Evolutionary conservation across 2,113 vertebrate genomes (phyloP), one percentile per base, ranked within the genome.

Genomic region (Asarcornis scutulata): DNA sequence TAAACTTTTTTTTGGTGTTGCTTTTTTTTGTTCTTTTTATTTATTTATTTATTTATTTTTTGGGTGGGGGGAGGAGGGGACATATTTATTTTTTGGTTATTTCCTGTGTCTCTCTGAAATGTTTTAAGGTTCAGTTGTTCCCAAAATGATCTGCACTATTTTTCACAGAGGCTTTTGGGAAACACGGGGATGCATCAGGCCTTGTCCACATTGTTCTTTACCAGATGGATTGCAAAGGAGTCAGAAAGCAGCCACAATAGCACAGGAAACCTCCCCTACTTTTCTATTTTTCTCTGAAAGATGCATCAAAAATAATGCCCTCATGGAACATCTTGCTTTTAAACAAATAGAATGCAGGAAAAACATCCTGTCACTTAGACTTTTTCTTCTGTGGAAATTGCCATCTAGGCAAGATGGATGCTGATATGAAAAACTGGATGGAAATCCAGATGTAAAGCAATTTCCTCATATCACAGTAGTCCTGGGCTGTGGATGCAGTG

Each of bases 191-290:
- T 21, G 12, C 29, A 40, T 29, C 11, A 58, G 29, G 8, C 11
- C 42, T 68, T 78, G 48, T 20, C 17, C 0, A 0, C 0, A 0
- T 55, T 77, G 10, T n/a, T 62, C 16, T 44, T 83, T 50, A 31
- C 27, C 12, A 17, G 9, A 40, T 25, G 3, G 12, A 8, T 53
- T 64, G 32, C 12, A 58, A 69, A 80, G 22, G 40, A 74, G 23
- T 9, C 53, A 14, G 36, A 36, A 80, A 91, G 21, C 13, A 29
- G 32, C 52, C 73, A 69, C 36, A 74, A 63, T 63, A 83, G 3
- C 32, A 64, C 64, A 13, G 17, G 36, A 62, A 83, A 58, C 11
- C 7, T 71, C 16, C 32, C 64, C 32, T 48, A 86, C 8, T 59
- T 82, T 72, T 83, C 26, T 72, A 86, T 10, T 59, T 82, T 72